A percentile compares a stretch with the other conserved stretches of the same genome.
These are phyloP conservation scores for Mythimna loreyi DNA, from an alignment of 2,888 invertebrate species.

Conservation along the genomic window DNA sequence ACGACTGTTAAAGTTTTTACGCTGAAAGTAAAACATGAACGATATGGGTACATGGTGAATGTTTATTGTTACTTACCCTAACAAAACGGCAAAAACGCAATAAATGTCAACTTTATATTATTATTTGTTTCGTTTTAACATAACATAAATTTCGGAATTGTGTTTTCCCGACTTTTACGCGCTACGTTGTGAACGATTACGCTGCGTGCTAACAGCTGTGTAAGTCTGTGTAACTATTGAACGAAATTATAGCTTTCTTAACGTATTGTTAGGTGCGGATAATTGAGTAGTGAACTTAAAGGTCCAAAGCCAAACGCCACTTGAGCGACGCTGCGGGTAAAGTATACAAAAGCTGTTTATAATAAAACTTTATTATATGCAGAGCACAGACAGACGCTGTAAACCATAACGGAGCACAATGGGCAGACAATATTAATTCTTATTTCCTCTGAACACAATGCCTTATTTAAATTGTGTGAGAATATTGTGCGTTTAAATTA, in stretches of 20 bases:
- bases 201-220: slow-evolving; percentile 20
- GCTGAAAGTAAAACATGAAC: slow-evolving; percentile 12
- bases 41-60: slow-evolving; percentile 21
- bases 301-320: slow-evolving; percentile 32
- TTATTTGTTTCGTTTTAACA: slow-evolving; percentile 44
- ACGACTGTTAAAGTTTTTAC: slow-evolving; percentile 13
- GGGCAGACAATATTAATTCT: slow-evolving; percentile 57
- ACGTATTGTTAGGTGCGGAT: slow-evolving; percentile 20
- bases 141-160: slow-evolving; percentile 42
- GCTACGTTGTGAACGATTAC: slow-evolving; percentile 26
- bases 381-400: slow-evolving; percentile 36
- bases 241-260: slow-evolving; percentile 18
- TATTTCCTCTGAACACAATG: slow-evolving; percentile 58
- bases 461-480: slow-evolving; percentile 64
- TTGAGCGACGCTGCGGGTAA: slow-evolving; percentile 39
- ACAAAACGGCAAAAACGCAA: slow-evolving; percentile 29
- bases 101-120: slow-evolving; percentile 54
- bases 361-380: slow-evolving; percentile 52
- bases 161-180: slow-evolving; percentile 32
- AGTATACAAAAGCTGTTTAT: slow-evolving; percentile 48
- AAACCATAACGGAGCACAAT: slow-evolving; percentile 51
- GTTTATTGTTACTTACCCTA: slow-evolving; percentile 35
- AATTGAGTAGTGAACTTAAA: slow-evolving; percentile 34
- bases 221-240: slow-evolving; percentile 16
- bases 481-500: slow-evolving; percentile 67